These are phyloP conservation scores for Eupristina koningsbergeri DNA, from an alignment of 1,140 invertebrate species.

Conservation along the genomic window DNA sequence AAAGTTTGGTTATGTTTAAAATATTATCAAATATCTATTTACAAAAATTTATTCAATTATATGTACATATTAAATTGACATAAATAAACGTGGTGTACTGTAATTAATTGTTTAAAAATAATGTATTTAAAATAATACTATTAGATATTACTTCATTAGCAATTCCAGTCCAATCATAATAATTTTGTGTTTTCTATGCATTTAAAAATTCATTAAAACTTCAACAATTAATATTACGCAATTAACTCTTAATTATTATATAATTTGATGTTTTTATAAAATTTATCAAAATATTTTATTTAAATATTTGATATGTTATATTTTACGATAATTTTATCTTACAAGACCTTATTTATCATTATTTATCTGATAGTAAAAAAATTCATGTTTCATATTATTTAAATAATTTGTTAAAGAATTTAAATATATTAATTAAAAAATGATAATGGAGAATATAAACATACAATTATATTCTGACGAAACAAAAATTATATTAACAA, in stretches of 20 bases:
- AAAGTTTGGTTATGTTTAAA: too few species aligned
- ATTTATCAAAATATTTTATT: too few species aligned
- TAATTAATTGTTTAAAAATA: not conserved
- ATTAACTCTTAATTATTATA: too few species aligned
- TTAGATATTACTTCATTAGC: not conserved
- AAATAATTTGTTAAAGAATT: not conserved
- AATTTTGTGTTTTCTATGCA: not conserved
- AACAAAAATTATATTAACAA: not conserved
- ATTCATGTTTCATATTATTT: not conserved
- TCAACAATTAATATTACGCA: too few species aligned
- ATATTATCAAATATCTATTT: not conserved
- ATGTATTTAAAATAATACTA: not conserved
- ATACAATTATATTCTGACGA: not conserved
- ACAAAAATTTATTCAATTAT: not conserved
- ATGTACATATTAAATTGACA: not conserved
- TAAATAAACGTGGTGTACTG: not conserved
- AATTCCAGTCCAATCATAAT: not conserved
- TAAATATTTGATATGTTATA: too few species aligned
- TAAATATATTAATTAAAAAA: not conserved
- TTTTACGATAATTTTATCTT: too few species aligned
- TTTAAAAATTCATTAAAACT: not conserved
- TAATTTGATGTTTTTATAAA: too few species aligned
- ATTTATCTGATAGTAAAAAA: too few species aligned
- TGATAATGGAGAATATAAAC: not conserved
- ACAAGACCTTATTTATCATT: too few species aligned